Evolutionary conservation across 2,797 vertebrate genomes (phyloP).

Genomic region (Galagoides demidoff): DNA sequence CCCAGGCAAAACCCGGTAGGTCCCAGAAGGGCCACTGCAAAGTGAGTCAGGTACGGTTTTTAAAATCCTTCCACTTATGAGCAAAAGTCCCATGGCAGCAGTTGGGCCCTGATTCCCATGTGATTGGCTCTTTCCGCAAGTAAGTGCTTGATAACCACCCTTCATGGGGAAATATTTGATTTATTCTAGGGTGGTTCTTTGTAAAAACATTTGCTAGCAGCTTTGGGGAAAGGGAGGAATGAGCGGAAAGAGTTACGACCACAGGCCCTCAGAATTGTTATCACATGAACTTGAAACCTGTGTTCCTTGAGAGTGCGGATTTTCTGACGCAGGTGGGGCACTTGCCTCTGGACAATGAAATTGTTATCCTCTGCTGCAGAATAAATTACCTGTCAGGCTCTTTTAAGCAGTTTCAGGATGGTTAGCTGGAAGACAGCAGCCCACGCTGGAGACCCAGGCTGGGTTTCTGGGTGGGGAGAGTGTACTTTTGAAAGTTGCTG

Average conservation of each 20-base stretch:
- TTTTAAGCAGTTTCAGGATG: conserved; percentile 83
- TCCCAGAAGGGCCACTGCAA: not conserved
- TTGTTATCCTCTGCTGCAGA: conserved; percentile 71
- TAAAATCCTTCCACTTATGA: not conserved
- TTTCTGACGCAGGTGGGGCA: conserved; percentile 74
- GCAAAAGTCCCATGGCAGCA: not conserved
- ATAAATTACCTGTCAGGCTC: conserved; percentile 83
- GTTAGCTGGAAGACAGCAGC: conserved; percentile 81
- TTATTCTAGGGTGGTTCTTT: conserved; percentile 68
- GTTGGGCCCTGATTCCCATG: not conserved
- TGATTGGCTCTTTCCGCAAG: conserved; percentile 68
- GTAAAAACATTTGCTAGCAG: conserved; percentile 28
- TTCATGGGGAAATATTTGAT: conserved; percentile 76
- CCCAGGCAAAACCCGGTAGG: not conserved
- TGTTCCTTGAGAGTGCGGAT: conserved; percentile 65
- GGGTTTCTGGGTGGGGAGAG: not conserved
- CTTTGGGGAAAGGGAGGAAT: not conserved
- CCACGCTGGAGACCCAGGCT: not conserved
- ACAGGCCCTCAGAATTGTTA: conserved; percentile 68
- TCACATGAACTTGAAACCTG: conserved; percentile 75
- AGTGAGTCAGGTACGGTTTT: conserved; percentile 27
- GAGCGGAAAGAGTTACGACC: conserved; percentile 68
- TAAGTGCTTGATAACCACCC: conserved; percentile 74
- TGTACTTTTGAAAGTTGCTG: not conserved
- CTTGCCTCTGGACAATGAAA: conserved; percentile 82